phyloP scores from a whole-genome alignment of 2,113 vertebrate genomes.

The Narcine bancroftii region DNA sequence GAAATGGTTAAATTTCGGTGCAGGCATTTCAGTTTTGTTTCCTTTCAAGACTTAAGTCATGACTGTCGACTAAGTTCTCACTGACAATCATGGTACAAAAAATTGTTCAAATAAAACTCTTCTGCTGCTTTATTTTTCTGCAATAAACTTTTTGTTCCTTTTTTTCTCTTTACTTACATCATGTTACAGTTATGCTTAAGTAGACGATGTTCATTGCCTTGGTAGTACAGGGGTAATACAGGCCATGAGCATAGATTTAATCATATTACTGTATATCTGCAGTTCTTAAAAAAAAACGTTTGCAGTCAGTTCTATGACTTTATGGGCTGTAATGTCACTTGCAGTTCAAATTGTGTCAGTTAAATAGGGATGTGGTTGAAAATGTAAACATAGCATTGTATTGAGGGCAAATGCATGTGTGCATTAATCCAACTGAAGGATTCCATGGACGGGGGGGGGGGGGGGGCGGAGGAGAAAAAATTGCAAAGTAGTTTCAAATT shows the following conservation, averaged over 20 bases:
- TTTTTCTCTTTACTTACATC: neutral
- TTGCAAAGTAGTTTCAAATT: too few relatives aligned
- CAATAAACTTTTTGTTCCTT: constrained; percentile 24
- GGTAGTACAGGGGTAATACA: neutral
- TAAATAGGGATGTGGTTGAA: neutral
- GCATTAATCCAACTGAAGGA: too few relatives aligned
- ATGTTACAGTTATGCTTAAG: neutral
- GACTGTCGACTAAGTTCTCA: constrained; percentile 38
- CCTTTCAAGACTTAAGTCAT: constrained; percentile 35
- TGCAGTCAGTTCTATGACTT: neutral
- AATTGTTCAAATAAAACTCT: constrained; percentile 37
- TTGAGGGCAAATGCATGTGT: neutral
- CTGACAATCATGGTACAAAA: constrained; percentile 38
- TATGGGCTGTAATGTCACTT: neutral
- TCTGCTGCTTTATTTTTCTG: constrained; percentile 38
- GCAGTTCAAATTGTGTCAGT: neutral
- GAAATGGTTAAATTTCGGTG: constrained; percentile 25
- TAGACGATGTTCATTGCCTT: neutral
- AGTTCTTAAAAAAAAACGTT: neutral
- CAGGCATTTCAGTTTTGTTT: constrained; percentile 25
- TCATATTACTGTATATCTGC: neutral
- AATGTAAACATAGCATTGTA: neutral
- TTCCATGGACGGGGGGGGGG: too few relatives aligned
- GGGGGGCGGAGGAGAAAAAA: too few relatives aligned
- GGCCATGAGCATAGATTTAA: neutral